phyloP scores from a whole-genome alignment of 2,888 invertebrate species.

The Trichopoda pennipes region DNA sequence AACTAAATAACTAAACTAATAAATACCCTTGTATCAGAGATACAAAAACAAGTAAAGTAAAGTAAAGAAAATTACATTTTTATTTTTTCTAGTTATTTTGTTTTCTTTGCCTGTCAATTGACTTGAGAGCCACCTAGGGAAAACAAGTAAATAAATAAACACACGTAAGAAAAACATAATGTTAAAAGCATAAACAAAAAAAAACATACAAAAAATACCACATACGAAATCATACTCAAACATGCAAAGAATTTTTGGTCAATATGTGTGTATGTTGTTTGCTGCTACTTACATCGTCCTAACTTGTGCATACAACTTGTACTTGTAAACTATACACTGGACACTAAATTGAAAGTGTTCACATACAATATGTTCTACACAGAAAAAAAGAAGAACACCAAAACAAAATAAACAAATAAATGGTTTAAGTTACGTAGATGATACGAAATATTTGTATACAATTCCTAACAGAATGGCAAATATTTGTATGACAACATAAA shows the following conservation, averaged over 20 bases:
- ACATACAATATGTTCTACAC: conserved; percentile 23
- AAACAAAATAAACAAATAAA: conserved; percentile 30
- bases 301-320: conserved; percentile 2
- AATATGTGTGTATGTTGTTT: conserved; percentile 2
- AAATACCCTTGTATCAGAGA: neutral
- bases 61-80: conserved; percentile 5
- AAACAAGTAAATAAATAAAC: conserved; percentile 34
- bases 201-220: conserved; percentile 14
- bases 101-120: conserved; percentile 34
- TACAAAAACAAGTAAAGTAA: neutral
- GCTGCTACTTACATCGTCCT: conserved; percentile 5
- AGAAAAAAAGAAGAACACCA: neutral
- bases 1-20: conserved; percentile 17
- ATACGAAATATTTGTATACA: conserved; percentile 32
- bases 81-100: neutral
- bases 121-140: conserved; percentile 45
- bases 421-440: conserved; percentile 31
- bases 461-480: conserved; percentile 36
- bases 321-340: neutral
- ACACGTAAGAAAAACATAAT: conserved; percentile 18
- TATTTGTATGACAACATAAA: conserved; percentile 12
- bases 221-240: conserved; percentile 5
- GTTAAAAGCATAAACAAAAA: conserved; percentile 31
- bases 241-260: conserved; percentile 43
- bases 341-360: conserved; percentile 49